Conservation (phyloP, 64 coral and sea anemone genomes). For the Pocillopora verrucosa region DNA sequence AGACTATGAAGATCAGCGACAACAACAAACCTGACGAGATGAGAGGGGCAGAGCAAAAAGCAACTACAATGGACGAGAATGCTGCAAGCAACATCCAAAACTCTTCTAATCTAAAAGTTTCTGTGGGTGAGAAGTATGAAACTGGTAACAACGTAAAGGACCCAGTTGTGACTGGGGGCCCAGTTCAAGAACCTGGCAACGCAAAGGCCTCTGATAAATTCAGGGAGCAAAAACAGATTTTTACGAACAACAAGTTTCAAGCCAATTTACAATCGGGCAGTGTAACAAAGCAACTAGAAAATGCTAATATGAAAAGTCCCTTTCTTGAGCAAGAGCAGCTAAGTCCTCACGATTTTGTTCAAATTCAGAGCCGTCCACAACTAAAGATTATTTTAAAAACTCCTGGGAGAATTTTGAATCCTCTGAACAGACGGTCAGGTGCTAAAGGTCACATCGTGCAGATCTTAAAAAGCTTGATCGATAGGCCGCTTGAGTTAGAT, state of each 20-base stretch:
- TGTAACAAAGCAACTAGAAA: background rate
- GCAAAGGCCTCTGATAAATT: no score
- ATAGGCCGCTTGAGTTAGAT: background rate
- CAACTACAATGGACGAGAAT: no score
- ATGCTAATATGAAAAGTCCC: background rate
- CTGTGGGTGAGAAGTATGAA: no score
- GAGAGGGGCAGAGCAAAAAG: no score
- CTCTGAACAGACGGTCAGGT: background rate
- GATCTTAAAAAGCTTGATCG: constrained; percentile 35
- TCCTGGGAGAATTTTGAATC: constrained; percentile 19
- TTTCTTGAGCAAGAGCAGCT: background rate
- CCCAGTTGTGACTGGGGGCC: no score
- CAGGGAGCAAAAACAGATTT: background rate
- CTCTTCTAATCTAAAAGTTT: no score
- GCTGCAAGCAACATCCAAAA: no score
- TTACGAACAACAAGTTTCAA: background rate
- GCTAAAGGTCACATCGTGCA: background rate
- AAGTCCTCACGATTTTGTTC: background rate
- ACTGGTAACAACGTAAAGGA: no score
- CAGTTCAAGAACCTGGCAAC: no score
- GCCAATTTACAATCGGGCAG: background rate
- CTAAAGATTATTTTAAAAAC: constrained; percentile 10
- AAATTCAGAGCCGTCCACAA: constrained; percentile 1
- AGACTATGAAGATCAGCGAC: no score
- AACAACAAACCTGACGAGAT: no score